A percentile compares a stretch with the other conserved stretches of the same genome.
Conservation (phyloP, 2,113 vertebrate species). For the Melanerpes aurifrons region DNA sequence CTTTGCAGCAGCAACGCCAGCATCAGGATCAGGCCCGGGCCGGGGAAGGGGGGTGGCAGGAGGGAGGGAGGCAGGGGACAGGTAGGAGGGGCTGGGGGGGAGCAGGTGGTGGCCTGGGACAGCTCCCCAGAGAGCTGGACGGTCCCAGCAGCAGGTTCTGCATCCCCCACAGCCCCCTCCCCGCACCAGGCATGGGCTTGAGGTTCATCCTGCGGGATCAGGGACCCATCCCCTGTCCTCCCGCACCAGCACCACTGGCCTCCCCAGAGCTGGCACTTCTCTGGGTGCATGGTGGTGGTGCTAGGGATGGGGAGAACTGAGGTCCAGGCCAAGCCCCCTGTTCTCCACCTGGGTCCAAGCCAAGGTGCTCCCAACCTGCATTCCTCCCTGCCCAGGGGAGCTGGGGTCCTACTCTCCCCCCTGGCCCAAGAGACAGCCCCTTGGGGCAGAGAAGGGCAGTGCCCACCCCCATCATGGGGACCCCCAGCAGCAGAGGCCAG, state of each 20-base stretch:
- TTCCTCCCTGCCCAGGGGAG: neutral
- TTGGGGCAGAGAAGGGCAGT: slow-evolving; percentile 21
- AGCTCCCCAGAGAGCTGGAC: neutral
- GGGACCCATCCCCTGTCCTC: neutral
- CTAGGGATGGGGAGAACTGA: neutral
- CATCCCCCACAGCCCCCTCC: neutral
- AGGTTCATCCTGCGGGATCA: neutral
- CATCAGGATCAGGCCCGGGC: slow-evolving; percentile 26
- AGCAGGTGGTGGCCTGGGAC: slow-evolving; percentile 37
- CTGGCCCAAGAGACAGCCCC: neutral
- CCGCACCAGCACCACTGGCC: fast-evolving
- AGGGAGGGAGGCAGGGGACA: neutral
- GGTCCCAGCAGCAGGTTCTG: slow-evolving; percentile 54
- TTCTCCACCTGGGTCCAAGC: neutral
- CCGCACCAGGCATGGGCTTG: neutral
- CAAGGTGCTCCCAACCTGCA: neutral
- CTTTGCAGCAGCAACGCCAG: slow-evolving; percentile 19
- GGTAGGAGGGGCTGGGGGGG: neutral
- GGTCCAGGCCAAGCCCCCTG: neutral
- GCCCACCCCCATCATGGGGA: neutral
- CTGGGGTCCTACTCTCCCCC: neutral
- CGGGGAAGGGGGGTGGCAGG: neutral
- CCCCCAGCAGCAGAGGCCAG: slow-evolving; percentile 46
- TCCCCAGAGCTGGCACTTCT: slow-evolving; percentile 44
- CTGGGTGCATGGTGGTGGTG: neutral